A percentile compares a stretch with the other conserved stretches of the same genome.
Evolutionary conservation across 2,797 vertebrate species (phyloP).

Genomic region (Eidolon dupreanum): DNA sequence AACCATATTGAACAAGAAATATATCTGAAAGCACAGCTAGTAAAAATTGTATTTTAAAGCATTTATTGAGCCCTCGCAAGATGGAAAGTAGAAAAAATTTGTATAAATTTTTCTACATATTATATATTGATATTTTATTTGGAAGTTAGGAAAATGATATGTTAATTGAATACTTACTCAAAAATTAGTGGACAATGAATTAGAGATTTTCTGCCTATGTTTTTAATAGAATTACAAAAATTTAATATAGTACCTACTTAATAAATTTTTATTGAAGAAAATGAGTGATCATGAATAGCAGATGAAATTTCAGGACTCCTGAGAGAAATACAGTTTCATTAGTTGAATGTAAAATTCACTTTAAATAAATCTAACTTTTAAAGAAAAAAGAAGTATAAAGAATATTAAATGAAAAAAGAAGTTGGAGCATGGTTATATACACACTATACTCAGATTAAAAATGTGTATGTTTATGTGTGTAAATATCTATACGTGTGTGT

Average conservation of each 20-base stretch:
- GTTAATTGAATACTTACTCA: not conserved
- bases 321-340: not conserved
- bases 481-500: not conserved
- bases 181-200: not conserved
- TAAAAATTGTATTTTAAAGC: not conserved
- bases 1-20: conserved; percentile 3
- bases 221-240: not conserved
- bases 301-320: conserved; percentile 1
- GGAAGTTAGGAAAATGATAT: conserved; percentile 3
- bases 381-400: not conserved
- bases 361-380: conserved; percentile 19
- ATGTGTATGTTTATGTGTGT: not conserved
- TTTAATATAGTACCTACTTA: not conserved
- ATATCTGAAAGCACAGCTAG: not conserved
- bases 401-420: not conserved
- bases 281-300: not conserved
- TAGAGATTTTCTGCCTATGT: not conserved
- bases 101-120: not conserved
- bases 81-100: not conserved
- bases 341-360: not conserved
- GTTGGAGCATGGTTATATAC: not conserved
- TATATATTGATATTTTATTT: not conserved
- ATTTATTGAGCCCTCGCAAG: not conserved
- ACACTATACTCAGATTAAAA: not conserved
- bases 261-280: conserved; percentile 8